phyloP scores from a whole-genome alignment of 2,113 vertebrate genomes.

The Panthera tigris region DNA sequence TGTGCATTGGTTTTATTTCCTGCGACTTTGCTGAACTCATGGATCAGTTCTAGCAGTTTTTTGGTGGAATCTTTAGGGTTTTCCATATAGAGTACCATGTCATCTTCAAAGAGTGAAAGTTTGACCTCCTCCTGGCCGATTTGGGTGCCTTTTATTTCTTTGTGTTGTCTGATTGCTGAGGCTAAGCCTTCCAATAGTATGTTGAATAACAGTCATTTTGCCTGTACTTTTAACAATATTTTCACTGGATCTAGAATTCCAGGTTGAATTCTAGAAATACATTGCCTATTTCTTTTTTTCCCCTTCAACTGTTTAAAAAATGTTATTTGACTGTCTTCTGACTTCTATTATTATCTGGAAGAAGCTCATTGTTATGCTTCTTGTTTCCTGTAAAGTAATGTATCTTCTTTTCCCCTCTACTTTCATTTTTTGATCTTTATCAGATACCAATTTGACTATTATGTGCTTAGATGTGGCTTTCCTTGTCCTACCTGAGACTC shows the following conservation, averaged over 20 bases:
- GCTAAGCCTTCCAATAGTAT: too few species aligned
- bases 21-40: too few species aligned
- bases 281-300: neutral
- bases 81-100: too few species aligned
- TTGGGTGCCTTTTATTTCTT: too few species aligned
- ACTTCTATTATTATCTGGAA: neutral
- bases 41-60: too few species aligned
- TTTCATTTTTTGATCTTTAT: neutral
- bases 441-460: neutral
- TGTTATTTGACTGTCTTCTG: neutral
- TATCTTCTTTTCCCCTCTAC: neutral
- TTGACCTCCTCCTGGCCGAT: too few species aligned
- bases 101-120: too few species aligned
- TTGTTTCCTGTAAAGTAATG: neutral
- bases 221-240: neutral
- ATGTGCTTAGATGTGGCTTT: neutral
- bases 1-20: too few species aligned
- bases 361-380: neutral
- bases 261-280: neutral
- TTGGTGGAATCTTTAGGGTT: too few species aligned
- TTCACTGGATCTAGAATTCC: neutral
- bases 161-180: too few species aligned
- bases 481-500: neutral
- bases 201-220: too few species aligned
- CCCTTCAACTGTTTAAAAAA: neutral